These are phyloP conservation scores for Columba guinea DNA, from an alignment of 2,797 vertebrate species.

Conservation along the genomic window DNA sequence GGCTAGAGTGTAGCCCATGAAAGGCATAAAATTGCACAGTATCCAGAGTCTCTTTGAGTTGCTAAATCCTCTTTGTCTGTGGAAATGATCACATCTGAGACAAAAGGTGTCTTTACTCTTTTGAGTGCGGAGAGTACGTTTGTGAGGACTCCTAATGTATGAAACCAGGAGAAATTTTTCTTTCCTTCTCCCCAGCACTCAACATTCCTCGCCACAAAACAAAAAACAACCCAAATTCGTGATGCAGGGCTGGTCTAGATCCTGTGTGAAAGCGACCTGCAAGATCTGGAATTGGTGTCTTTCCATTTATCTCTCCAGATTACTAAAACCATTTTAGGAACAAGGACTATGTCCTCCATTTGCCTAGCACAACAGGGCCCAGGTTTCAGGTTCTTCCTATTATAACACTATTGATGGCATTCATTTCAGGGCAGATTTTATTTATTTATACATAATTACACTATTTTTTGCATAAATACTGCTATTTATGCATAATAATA, in stretches of 20 bases:
- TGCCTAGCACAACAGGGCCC: background rate
- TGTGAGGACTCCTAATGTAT: background rate
- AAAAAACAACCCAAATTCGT: background rate
- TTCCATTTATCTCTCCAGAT: background rate
- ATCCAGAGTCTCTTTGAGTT: background rate
- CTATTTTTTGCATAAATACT: background rate
- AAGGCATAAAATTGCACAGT: background rate
- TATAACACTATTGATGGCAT: background rate
- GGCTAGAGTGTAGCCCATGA: background rate
- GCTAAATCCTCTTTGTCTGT: background rate
- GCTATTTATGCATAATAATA: background rate
- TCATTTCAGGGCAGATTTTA: background rate
- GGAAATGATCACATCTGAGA: background rate
- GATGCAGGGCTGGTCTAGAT: background rate
- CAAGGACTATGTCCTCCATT: background rate
- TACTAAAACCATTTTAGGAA: background rate
- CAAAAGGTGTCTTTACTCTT: background rate
- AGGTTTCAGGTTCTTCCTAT: background rate
- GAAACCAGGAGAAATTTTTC: background rate
- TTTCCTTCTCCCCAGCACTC: background rate
- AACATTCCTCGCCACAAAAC: background rate
- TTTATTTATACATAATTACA: slow-evolving; percentile 10
- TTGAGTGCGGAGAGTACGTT: background rate
- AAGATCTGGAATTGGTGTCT: background rate
- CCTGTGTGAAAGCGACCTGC: background rate